Evolutionary conservation across 1,140 invertebrate species (phyloP), one percentile per base, ranked within the genome.

Genomic region (Chrysomallon squamiferum): DNA sequence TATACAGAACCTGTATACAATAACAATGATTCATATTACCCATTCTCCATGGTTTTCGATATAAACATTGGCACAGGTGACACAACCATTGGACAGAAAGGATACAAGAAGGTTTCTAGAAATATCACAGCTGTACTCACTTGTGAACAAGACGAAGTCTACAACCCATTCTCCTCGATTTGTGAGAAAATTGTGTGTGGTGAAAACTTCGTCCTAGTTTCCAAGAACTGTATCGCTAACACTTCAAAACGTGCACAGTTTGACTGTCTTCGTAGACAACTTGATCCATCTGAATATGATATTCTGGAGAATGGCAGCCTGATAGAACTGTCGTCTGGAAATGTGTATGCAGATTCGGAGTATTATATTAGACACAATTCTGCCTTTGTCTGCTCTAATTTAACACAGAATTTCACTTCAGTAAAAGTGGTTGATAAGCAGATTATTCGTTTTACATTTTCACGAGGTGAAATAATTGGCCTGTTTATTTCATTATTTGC

Each of bases 1-100:
- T 41, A 45, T 59, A 35, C 1, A n/a, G 11, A 15, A 20, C n/a
- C 13, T 18, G 2, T 47, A 20, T 1, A 41, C 13, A 32, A 33
- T 66, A n/a, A 20, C 15, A 0, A 25, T 7, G 25, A 20, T 22
- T n/a, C 32, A 0, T 32, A 47, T 5, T 71, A 67, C 30, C 57
- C 68, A 9, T 78, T 68, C 56, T 65, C 71, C 13, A 62, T 78
- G 22, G 61, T 74, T 3, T 43, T 78, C 6, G 72, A 78, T 49
- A 65, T 73, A 22, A 72, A 72, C 59, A 47, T 43, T 3, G 32
- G 57, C 33, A 50, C 25, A 2, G 56, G 22, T 2, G 57, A 43
- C 9, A 59, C 41, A 5, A 59, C 57, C 3, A 56, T 60, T 22
- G 64, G 64, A 7, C 6, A n/a, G 7, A n/a, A n/a, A n/a, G n/a